phyloP scores from a whole-genome alignment of 2,797 vertebrate species.

The Acanthornis magna region DNA sequence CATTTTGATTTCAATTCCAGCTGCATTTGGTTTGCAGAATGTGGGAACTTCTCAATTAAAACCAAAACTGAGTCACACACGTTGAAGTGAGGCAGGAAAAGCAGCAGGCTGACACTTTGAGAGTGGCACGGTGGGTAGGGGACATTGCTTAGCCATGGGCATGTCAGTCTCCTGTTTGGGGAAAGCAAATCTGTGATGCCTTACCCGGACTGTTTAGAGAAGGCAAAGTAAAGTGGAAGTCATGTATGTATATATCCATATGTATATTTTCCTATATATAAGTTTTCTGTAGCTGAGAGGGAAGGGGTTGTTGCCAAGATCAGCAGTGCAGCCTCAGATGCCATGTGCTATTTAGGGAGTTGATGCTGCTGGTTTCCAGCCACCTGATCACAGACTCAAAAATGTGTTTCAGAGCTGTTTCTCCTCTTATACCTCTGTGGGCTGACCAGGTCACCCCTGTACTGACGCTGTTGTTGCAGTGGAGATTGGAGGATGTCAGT shows the following conservation, averaged over 20 bases:
- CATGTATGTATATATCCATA: neutral
- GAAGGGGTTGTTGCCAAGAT: neutral
- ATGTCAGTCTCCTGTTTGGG: neutral
- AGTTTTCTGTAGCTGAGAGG: neutral
- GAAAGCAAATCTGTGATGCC: neutral
- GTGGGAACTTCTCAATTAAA: neutral
- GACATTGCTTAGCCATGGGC: neutral
- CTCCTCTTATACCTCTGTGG: neutral
- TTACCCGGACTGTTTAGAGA: neutral
- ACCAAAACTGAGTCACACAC: rapidly evolving
- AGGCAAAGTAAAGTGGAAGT: neutral
- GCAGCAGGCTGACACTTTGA: neutral
- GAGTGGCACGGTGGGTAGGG: neutral
- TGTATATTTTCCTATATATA: neutral
- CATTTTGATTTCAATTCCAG: neutral
- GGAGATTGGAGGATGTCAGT: neutral
- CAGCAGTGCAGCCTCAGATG: neutral
- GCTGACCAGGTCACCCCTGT: neutral
- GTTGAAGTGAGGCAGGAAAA: neutral
- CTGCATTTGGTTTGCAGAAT: neutral
- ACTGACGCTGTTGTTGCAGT: neutral
- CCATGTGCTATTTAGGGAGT: neutral
- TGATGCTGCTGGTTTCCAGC: neutral
- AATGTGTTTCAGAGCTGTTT: neutral
- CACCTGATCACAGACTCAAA: neutral